Base-by-base conservation (phyloP, 2,888 invertebrate species). In the Phlogophora meticulosa region DNA sequence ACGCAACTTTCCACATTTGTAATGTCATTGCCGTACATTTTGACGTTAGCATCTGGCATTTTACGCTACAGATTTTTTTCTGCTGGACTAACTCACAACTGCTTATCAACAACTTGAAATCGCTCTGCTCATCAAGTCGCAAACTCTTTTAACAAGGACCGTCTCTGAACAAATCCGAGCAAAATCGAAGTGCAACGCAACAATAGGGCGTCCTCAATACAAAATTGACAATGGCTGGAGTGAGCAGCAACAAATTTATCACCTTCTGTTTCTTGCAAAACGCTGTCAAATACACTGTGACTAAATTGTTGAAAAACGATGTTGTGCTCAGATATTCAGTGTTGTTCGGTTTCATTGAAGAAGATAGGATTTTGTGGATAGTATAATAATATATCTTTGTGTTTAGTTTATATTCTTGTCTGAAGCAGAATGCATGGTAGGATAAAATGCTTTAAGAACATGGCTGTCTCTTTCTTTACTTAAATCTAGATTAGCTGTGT, bases 131-230 rank as follows among this genome's bases (percentile, higher is more conserved):
- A 7, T 22, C 1, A 45, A 52, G 0, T 10, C 57, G 53, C 71
- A 20, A 0, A 1, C 4, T 17, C 84, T 76, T 60, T 1, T 83
- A 40, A 65, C 74, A 78, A 80, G 51, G 0, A 72, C 86, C 86
- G 66, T 45, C 61, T 64, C 58, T 63, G 71, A 87, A 91, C 90
- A 90, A 93, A 94, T 92, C 90, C 93, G 92, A 94, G 91, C 93
- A 94, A 93, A 95, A 95, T 95, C 94, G 93, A 94, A 94, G 89
- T 91, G 89, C 87, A 86, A 87, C 82, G 84, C 87, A 90, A 94
- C 94, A 94, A 94, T 94, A 85, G 93, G 70, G 81, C 91, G 91
- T 91, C 90, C 91, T 94, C 94, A 93, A 94, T 94, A 94, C 93
- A 90, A 92, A 92, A 94, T 93, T 92, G 93, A 94, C 94, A 94